These are phyloP conservation scores for Cotesia chilonis DNA, from an alignment of 1,140 invertebrate species.

Conservation along the genomic window DNA sequence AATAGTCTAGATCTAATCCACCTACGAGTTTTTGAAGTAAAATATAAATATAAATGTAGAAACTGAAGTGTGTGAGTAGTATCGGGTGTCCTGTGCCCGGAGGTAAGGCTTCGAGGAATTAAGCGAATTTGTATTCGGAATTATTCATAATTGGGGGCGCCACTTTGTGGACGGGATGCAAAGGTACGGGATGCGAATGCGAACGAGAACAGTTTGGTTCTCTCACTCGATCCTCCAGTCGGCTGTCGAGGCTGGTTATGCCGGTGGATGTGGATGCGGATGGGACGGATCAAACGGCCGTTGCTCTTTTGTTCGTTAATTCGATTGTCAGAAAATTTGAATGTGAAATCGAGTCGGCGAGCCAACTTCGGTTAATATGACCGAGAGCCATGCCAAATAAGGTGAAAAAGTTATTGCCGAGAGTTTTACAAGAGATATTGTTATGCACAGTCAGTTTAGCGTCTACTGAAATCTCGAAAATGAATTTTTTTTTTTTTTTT, in stretches of 20 bases:
- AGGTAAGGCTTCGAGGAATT: constrained; percentile 44
- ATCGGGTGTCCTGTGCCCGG: constrained; percentile 15
- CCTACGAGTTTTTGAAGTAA: no score
- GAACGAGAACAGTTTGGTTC: neutral
- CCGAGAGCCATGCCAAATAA: neutral
- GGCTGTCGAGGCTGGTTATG: neutral
- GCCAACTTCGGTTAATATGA: constrained; percentile 6
- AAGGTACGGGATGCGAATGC: constrained; percentile 14
- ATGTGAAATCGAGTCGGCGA: constrained; percentile 54
- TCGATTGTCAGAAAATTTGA: constrained; percentile 62
- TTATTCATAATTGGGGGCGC: constrained; percentile 59
- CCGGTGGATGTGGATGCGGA: constrained; percentile 20
- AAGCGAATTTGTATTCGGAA: constrained; percentile 56
- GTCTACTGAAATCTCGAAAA: no score
- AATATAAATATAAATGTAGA: neutral
- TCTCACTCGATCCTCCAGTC: neutral
- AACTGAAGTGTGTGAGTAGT: constrained; percentile 1
- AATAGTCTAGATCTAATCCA: no score
- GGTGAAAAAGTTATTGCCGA: no score
- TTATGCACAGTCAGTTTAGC: no score
- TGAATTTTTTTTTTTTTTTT: no score
- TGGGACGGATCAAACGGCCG: constrained; percentile 60
- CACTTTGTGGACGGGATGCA: constrained; percentile 44
- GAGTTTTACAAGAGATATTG: no score
- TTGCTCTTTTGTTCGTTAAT: constrained; percentile 61